Evolutionary conservation across 2,888 invertebrate species (phyloP).

Genomic region (Drosophila bunnanda): DNA sequence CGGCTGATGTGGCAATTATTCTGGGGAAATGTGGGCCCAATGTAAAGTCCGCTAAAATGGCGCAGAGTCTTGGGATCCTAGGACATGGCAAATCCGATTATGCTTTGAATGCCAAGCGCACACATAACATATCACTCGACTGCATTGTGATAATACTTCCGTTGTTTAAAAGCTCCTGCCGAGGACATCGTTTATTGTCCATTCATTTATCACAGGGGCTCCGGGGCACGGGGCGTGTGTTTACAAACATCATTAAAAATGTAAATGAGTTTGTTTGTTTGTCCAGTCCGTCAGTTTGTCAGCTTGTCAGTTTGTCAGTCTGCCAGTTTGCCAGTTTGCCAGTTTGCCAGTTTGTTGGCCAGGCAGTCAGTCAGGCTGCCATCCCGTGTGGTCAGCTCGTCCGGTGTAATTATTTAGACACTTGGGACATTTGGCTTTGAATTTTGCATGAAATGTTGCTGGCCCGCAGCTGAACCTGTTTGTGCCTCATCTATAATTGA

Average conservation of each 20-base stretch:
- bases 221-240: conserved; percentile 48
- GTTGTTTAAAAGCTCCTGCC: conserved; percentile 47
- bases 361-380: conserved; percentile 13
- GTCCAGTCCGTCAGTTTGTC: conserved; percentile 31
- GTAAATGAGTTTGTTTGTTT: conserved; percentile 76
- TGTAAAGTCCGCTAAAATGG: conserved; percentile 32
- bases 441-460: conserved; percentile 65
- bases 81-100: conserved; percentile 54
- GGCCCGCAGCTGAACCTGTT: conserved; percentile 46
- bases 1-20: conserved; percentile 56
- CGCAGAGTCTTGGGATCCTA: conserved; percentile 30
- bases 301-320: conserved; percentile 1
- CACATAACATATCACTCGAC: conserved; percentile 45
- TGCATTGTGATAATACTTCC: conserved; percentile 66
- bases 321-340: conserved; percentile 5
- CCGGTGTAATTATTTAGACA: conserved; percentile 69
- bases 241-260: conserved; percentile 78
- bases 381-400: conserved; percentile 42
- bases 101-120: conserved; percentile 38
- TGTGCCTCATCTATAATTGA: conserved; percentile 73
- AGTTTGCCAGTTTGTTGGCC: background rate
- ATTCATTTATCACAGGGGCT: conserved; percentile 36
- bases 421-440: conserved; percentile 61
- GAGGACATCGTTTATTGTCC: conserved; percentile 43
- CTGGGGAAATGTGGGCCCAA: background rate